Evolutionary conservation across 1,140 invertebrate genomes (phyloP).

Genomic region (Aphidius gifuensis): DNA sequence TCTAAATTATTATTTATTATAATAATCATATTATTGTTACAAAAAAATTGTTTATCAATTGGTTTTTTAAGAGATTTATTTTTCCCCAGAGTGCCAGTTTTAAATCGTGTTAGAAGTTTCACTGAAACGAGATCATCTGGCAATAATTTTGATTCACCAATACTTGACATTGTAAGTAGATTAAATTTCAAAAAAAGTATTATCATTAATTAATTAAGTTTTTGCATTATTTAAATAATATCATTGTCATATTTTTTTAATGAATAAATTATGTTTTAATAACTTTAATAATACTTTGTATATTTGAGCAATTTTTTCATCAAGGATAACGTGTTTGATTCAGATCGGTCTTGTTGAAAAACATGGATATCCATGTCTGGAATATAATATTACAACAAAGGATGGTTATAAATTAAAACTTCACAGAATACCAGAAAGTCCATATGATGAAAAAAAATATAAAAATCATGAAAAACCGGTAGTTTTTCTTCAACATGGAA

Average conservation of each 20-base stretch:
- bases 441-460: conserved; percentile 20
- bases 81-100: conserved; percentile 9
- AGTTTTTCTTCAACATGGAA: conserved; percentile 58
- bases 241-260: too few species aligned
- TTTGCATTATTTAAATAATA: too few species aligned
- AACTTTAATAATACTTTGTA: too few species aligned
- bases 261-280: too few species aligned
- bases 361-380: conserved; percentile 53
- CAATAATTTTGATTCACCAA: neutral
- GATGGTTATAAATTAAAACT: conserved; percentile 54
- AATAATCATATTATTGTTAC: too few species aligned
- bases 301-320: neutral
- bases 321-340: conserved; percentile 8
- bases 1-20: too few species aligned
- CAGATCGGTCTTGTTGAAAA: conserved; percentile 42
- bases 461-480: conserved; percentile 32
- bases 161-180: conserved; percentile 19
- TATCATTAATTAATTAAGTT: neutral
- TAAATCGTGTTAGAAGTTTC: conserved; percentile 4
- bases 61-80: conserved; percentile 16
- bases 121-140: neutral
- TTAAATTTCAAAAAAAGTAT: neutral
- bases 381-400: conserved; percentile 49
- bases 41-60: neutral
- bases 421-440: conserved; percentile 53